Evolutionary conservation across 2,797 vertebrate genomes (phyloP).

Genomic region (Cichlasoma orientale): DNA sequence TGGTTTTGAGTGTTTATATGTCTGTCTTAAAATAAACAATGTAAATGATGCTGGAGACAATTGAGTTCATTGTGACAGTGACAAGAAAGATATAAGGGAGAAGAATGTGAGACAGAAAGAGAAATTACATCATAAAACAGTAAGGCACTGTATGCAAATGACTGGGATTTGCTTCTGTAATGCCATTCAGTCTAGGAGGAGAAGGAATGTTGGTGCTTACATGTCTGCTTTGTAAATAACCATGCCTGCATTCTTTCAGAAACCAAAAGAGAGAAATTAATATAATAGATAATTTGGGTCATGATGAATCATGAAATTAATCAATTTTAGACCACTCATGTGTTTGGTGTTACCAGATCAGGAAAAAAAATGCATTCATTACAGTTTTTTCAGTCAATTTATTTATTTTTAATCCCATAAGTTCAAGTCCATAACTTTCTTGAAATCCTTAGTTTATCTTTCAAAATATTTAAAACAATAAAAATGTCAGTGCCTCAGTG

Average conservation of each 20-base stretch:
- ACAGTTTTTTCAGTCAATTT: neutral
- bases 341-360: neutral
- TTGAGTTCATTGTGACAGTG: conserved; percentile 11
- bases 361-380: neutral
- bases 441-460: neutral
- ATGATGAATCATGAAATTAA: neutral
- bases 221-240: neutral
- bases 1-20: conserved; percentile 30
- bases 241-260: neutral
- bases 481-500: neutral
- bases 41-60: conserved; percentile 16
- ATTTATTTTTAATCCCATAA: neutral
- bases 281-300: neutral
- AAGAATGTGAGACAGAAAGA: neutral
- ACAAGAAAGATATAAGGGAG: neutral
- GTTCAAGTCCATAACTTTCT: neutral
- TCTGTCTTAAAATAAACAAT: conserved; percentile 8
- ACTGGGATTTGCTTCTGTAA: conserved; percentile 17
- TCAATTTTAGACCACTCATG: neutral
- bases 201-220: neutral
- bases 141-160: conserved; percentile 20
- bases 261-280: neutral
- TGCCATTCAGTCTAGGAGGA: neutral
- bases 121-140: conserved; percentile 35
- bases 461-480: neutral